Base-by-base conservation (phyloP, 2,113 vertebrate genomes). In the Gorsachius goisagi region DNA sequence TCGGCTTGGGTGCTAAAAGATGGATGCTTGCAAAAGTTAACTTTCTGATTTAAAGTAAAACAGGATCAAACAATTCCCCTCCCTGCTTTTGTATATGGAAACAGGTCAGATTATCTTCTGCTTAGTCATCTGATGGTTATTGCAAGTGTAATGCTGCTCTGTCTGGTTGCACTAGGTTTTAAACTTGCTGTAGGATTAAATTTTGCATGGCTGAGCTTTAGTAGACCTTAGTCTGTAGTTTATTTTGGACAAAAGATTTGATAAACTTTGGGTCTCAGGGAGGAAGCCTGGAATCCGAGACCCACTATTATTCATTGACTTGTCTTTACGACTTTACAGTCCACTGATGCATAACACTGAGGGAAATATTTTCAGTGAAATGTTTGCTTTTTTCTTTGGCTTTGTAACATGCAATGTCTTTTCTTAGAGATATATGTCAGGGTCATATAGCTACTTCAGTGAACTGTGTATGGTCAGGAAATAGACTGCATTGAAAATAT, bases 301-400 rank as follows among this genome's bases (percentile, higher is more conserved):
- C 76, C 52, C n/a, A 39, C 83, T 87, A 81, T 96, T 97, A 95
- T 93, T 95, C 92, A 92, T 55, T 94, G 80, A 78, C 73, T 89
- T 85, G 68, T 90, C 96, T 96, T 98, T 96, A 90, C 89, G 90
- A 93, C 88, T 89, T 89, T 95, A 85, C 41, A 80, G 85, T 87
- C 93, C 83, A 96, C 89, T 85, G 91, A 71, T 93, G 94, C 78
- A 52, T 93, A 94, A 94, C 92, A 80, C 75, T 19, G 55, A 90
- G 79, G 85, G 87, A 97, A 95, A 94, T 93, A 84, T 94, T 98
- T 96, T 74, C 85, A 86, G 66, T 63, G 79, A 90, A 92, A 92
- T 88, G 82, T 94, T 97, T 91, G 87, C 67, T 90, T 96, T 92
- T 92, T 87, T 76, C 78, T 94, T 95, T 95, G 88, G 71, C 87